These are phyloP conservation scores for Flexamia atlantica DNA, from an alignment of 2,888 invertebrate species.

Conservation along the genomic window DNA sequence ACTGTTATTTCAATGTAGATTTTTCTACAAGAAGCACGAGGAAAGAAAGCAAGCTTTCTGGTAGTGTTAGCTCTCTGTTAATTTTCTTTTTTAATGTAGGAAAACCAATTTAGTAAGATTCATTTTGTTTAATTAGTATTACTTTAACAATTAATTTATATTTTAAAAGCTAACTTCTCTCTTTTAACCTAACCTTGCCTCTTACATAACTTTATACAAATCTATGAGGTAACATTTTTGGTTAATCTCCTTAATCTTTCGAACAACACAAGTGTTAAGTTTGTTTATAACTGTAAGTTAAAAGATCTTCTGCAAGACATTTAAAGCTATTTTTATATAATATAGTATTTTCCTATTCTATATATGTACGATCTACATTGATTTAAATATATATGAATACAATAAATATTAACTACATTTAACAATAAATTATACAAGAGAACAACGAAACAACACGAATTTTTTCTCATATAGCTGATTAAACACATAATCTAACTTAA, in stretches of 20 bases:
- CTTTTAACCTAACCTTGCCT: conserved; percentile 49
- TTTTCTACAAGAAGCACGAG: too few species aligned
- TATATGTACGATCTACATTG: conserved; percentile 45
- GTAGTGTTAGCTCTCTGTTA: too few species aligned
- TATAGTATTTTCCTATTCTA: conserved; percentile 53
- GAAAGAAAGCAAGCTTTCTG: too few species aligned
- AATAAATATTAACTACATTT: conserved; percentile 58
- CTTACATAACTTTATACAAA: conserved; percentile 16
- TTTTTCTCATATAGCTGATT: neutral
- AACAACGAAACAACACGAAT: conserved; percentile 24
- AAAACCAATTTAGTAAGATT: too few species aligned
- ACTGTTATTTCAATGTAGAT: too few species aligned
- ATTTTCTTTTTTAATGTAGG: too few species aligned
- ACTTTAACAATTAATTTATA: neutral
- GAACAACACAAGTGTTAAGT: conserved; percentile 26
- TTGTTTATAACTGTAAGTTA: conserved; percentile 26
- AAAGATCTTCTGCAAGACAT: conserved; percentile 54
- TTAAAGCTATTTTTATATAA: conserved; percentile 55
- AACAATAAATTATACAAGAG: conserved; percentile 50
- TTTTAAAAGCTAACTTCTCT: too few species aligned
- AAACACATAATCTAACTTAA: conserved; percentile 12
- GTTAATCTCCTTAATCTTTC: conserved; percentile 19
- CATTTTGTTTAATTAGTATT: too few species aligned
- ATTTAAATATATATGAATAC: conserved; percentile 58
- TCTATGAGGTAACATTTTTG: neutral